Base-by-base conservation (phyloP, 2,113 vertebrate genomes). In the Sylvietta virens region DNA sequence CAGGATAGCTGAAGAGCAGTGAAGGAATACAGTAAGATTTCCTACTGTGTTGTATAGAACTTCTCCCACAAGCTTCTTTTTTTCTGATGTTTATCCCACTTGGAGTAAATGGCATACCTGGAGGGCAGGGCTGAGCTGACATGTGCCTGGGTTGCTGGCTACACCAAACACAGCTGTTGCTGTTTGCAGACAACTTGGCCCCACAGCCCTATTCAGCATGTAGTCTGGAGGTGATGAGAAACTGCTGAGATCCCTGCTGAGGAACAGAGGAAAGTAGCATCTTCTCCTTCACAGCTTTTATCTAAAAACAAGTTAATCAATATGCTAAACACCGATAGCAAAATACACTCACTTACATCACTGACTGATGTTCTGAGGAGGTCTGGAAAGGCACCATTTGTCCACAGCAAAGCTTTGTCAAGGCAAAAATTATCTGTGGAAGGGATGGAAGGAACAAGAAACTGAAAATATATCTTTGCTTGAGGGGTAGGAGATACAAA, bases 251-350 rank as follows among this genome's bases (percentile, higher is more conserved):
- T 88, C 80, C 94, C 95, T 93, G 93, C 95, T 88, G 80, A 85
- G 94, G 81, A 85, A 92, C 78, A 95, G 89, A 90, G 74, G 80
- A 97, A 96, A 96, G 95, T 64, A 89, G 61, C 83, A 86, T 88
- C 93, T 90, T 90, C 72, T 90, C 33, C 72, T 89, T 97, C 81
- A 87, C 69, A 93, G 65, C 61, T 89, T 94, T 95, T 93, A 90
- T 96, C 95, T 96, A 69, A 95, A 77, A 97, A 88, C 88, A 93
- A 90, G 91, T 95, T 94, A 93, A 98, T 96, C 91, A 94, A 91
- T 95, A 96, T 97, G 95, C 81, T 95, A 96, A 98, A 96, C 39
- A 23, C 81, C 87, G 94, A 91, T 93, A 94, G 71, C 53, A 90
- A 95, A 95, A 89, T 94, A 47, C 20, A 33, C 31, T 86, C 40